Evolutionary conservation across 2,797 vertebrate genomes (phyloP), one percentile per base, ranked within the genome.

Genomic region (Sebastes nivosus): DNA sequence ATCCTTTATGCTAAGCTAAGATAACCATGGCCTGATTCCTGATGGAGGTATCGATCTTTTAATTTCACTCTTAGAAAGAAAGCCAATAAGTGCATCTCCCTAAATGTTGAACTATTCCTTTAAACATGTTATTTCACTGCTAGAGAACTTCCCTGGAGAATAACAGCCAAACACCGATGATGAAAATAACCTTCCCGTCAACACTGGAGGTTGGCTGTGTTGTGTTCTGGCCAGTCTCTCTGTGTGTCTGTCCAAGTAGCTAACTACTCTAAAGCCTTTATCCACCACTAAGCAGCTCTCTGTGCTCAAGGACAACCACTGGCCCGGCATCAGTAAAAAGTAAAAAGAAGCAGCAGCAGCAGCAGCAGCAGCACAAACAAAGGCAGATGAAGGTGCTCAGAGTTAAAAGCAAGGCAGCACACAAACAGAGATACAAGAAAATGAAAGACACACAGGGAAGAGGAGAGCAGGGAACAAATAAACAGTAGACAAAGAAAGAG

Each of bases 351-450:
- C 61, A 58, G 50, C 55, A 25, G 24, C 24, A 25, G 24, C 24
- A 46, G 60, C 52, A 59, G 50, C 60, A 46, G 60, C 52, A 42
- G 58, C 74, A 42, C 11, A 67, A 29, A 67, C 27, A 36, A 52
- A 82, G 54, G 75, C 29, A 69, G 71, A 83, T 85, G 74, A 85
- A 85, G 75, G 72, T 24, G n/a, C n/a, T 72, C 9, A 20, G 27
- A 67, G 65, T 72, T 79, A 30, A 81, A 84, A 88, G 76, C 24
- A 13, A 72, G 50, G 57, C 60, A 27, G 68, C 55, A 55, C 72
- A 59, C 70, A 80, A 75, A 67, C 58, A 67, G 63, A 80, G 67
- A 82, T 38, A 66, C 20, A 76, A 42, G 54, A 63, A 72, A 65
- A 75, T 55, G 30, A 72, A 75, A 74, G 72, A 7, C 54, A 32